Evolutionary conservation across 1,140 invertebrate species (phyloP).

Genomic region (Littorina saxatilis): DNA sequence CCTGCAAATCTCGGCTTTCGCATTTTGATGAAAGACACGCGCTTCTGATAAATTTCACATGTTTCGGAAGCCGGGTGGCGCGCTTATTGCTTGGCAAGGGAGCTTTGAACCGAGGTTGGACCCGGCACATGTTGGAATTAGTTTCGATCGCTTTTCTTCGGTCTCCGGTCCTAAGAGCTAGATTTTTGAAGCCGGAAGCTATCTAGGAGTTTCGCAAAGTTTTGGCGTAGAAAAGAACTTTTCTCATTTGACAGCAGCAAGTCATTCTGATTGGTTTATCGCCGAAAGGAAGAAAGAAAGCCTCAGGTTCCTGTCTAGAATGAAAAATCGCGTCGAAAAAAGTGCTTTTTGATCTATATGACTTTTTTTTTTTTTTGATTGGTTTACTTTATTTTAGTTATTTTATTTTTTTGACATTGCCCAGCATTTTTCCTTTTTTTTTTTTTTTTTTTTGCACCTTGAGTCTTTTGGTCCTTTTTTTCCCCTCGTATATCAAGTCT

Average conservation of each 20-base stretch:
- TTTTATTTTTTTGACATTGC: neutral
- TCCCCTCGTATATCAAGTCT: neutral
- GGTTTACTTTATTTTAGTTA: neutral
- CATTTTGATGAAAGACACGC: conserved; percentile 28
- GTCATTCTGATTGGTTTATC: no score
- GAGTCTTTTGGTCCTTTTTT: neutral
- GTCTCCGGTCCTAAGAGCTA: no score
- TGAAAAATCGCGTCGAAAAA: neutral
- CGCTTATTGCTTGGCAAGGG: neutral
- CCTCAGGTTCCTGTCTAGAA: no score
- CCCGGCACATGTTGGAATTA: neutral
- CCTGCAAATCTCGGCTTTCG: neutral
- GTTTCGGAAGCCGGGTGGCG: neutral
- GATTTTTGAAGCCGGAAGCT: neutral
- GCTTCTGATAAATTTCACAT: conserved; percentile 30
- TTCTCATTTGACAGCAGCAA: no score
- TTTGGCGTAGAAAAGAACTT: no score
- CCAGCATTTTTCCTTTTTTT: neutral
- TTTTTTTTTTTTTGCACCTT: neutral
- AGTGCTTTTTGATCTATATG: neutral
- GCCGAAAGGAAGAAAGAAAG: no score
- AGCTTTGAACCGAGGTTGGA: neutral
- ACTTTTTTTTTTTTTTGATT: neutral
- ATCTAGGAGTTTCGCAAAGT: neutral
- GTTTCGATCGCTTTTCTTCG: neutral